phyloP scores from a whole-genome alignment of 2,797 vertebrate species.

The Pseudochaenichthys georgianus region DNA sequence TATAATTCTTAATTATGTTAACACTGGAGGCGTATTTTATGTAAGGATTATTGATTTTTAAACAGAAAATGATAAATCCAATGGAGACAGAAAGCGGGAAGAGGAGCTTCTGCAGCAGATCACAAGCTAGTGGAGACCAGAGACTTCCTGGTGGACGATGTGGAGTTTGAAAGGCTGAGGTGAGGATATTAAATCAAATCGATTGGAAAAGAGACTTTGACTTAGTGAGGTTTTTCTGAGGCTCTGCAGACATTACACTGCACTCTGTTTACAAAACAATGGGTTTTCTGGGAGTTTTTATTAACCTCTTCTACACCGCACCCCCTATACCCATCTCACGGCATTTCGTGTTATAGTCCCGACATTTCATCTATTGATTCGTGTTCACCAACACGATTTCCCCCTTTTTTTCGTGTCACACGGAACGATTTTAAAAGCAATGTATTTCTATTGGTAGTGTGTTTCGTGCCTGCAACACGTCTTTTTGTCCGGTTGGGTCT shows the following conservation, averaged over 20 bases:
- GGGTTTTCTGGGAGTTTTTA: not conserved
- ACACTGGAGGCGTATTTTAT: too few relatives aligned
- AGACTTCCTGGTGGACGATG: conserved; percentile 93
- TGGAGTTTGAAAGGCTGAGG: conserved; percentile 94
- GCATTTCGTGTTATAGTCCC: too few relatives aligned
- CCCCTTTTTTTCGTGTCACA: too few relatives aligned
- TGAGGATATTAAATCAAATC: conserved; percentile 52
- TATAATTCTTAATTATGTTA: too few relatives aligned
- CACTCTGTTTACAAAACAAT: not conserved
- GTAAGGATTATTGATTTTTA: conserved; percentile 6
- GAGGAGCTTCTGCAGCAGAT: conserved; percentile 91
- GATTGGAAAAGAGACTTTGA: not conserved
- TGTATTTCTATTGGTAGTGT: too few relatives aligned
- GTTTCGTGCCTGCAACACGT: too few relatives aligned
- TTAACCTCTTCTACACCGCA: too few relatives aligned
- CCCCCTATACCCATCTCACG: too few relatives aligned
- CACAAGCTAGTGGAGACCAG: conserved; percentile 93
- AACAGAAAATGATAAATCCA: conserved; percentile 88
- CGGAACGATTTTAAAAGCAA: too few relatives aligned
- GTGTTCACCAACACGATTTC: too few relatives aligned
- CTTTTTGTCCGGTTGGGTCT: too few relatives aligned
- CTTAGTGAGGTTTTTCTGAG: not conserved
- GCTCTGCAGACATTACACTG: not conserved
- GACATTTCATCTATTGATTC: too few relatives aligned
- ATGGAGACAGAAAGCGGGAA: conserved; percentile 84